Evolutionary conservation across 1,140 invertebrate genomes (phyloP), one percentile per base, ranked within the genome.

Genomic region (Sycobia sp.): DNA sequence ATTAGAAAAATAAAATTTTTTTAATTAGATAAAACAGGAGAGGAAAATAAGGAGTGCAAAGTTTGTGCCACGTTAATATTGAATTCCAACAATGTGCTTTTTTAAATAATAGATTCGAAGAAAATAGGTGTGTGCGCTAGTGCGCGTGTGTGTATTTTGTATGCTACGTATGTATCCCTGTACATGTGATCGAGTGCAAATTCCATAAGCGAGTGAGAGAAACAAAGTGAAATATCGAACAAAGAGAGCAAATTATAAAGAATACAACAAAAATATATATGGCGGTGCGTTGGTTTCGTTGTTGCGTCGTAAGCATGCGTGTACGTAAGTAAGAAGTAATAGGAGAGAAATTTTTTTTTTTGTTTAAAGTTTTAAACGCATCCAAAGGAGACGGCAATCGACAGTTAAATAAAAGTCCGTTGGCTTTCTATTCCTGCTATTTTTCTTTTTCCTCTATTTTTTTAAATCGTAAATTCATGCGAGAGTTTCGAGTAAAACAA

Each of bases 51-150:
- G 47, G 22, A 25, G 50, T 47, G 53, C 32, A 55, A 56, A 41
- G 18, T 41, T 62, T 55, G 51, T 54, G 59, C 38, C 51, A 61
- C 39, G 25, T 54, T 62, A 55, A 38, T 46, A 43, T 34, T 23
- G 44, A 14, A 54, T 25, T 14, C 18, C n/a, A 36, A 25, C 16
- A 38, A 39, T 43, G 32, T 23, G 51, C 59, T 47, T 55, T 62
- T 62, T 47, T 20, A 54, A 39, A 46, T 38, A 32, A 4, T 32
- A 7, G 29, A 7, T 4, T 32, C 4, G 4, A 11, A 32, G 29
- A 11, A 32, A 7, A 11, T 32, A n/a, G 41, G 32, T 25, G 0
- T 49, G 44, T n/a, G 2, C 27, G 46, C 3, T 4, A 2, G 2
- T 46, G 39, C 29, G 27, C 22, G 36, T 8, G 29, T 25, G 8